Conservation (phyloP, 2,888 invertebrate genomes). For the Serrognathus titanus region DNA sequence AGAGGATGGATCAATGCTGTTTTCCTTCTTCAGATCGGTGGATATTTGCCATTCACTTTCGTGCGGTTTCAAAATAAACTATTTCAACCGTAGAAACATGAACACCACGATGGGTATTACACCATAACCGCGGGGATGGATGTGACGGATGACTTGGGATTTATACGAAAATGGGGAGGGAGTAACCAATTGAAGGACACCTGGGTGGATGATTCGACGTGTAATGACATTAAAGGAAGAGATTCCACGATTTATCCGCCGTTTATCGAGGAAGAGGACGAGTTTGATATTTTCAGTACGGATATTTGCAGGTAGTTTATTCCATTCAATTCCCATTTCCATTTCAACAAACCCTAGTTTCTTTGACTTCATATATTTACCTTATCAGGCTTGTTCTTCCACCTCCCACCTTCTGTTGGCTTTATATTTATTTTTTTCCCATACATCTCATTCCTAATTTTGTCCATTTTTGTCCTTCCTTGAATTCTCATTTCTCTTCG, state of each 20-base stretch:
- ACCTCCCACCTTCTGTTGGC: no score
- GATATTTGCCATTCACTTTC: not conserved
- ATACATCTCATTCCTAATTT: no score
- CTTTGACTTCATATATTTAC: no score
- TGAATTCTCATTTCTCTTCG: no score
- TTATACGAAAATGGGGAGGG: conserved; percentile 51
- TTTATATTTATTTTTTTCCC: not conserved
- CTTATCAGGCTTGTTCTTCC: no score
- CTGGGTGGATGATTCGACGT: conserved; percentile 45
- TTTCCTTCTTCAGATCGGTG: conserved; percentile 14
- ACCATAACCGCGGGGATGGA: conserved; percentile 57
- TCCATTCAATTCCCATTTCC: not conserved
- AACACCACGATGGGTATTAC: conserved; percentile 56
- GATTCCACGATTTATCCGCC: conserved; percentile 23
- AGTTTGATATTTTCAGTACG: conserved; percentile 16
- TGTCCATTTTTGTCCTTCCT: no score
- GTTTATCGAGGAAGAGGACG: conserved; percentile 12
- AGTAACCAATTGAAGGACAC: conserved; percentile 21
- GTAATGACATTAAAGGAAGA: conserved; percentile 21
- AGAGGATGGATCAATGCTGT: conserved; percentile 5
- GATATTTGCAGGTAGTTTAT: conserved; percentile 23
- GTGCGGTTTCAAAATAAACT: not conserved
- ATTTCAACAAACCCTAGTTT: no score
- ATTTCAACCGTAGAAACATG: conserved; percentile 55
- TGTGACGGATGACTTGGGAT: conserved; percentile 50